A percentile compares a stretch with the other conserved stretches of the same genome.
phyloP scores from a whole-genome alignment of 2,797 vertebrate genomes.

The Acanthopagrus latus region DNA sequence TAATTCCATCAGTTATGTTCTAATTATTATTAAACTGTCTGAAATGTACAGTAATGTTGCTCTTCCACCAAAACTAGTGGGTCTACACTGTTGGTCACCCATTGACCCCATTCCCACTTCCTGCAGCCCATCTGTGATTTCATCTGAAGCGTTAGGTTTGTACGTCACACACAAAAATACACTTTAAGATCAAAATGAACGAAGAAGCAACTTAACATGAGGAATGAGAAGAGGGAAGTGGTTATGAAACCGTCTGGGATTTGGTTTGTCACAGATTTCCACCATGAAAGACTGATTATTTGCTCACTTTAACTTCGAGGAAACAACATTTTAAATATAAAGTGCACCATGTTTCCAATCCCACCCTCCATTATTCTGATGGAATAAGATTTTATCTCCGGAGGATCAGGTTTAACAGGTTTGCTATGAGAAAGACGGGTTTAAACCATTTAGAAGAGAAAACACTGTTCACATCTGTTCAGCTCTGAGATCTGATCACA shows the following conservation, averaged over 20 bases:
- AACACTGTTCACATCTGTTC: background rate
- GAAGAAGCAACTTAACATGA: background rate
- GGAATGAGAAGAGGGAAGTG: background rate
- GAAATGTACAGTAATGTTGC: too few relatives aligned
- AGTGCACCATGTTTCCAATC: background rate
- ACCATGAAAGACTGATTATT: background rate
- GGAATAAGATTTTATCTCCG: slow-evolving; percentile 1
- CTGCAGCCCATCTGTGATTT: too few relatives aligned
- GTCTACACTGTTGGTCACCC: too few relatives aligned
- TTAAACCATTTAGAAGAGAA: slow-evolving; percentile 1
- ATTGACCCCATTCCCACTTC: too few relatives aligned
- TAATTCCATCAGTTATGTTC: background rate
- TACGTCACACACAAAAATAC: background rate
- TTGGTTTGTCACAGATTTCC: background rate
- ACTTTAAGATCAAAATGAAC: background rate
- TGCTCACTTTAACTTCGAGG: slow-evolving; percentile 13
- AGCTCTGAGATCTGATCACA: background rate
- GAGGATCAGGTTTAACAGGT: background rate
- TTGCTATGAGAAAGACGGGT: background rate
- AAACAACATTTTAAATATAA: background rate
- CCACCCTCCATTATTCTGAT: slow-evolving; percentile 2
- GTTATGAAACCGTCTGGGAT: background rate
- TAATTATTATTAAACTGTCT: background rate
- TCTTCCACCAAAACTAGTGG: too few relatives aligned
- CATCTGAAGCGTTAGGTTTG: too few relatives aligned